These are phyloP conservation scores for Elaphurus davidianus DNA, from an alignment of 2,113 vertebrate genomes.

Conservation along the genomic window DNA sequence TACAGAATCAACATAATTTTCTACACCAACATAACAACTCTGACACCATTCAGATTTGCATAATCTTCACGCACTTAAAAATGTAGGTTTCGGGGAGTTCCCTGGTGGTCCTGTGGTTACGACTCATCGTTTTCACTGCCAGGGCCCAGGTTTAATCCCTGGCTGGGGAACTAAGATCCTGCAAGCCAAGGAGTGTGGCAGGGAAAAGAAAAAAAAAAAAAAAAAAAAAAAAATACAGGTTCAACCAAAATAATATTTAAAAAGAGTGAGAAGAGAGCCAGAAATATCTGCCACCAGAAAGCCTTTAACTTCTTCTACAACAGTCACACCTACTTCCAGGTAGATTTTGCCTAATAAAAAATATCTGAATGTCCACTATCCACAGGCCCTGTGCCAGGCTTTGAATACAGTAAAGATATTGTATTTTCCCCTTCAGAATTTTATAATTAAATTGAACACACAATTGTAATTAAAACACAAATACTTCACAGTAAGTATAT, in stretches of 20 bases:
- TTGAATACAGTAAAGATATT: neutral
- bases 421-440: constrained; percentile 12
- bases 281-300: neutral
- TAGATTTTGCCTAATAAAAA: neutral
- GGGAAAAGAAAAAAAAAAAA: neutral
- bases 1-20: neutral
- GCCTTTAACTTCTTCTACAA: neutral
- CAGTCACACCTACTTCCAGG: neutral
- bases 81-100: neutral
- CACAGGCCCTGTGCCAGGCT: neutral
- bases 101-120: neutral
- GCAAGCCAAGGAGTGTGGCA: neutral
- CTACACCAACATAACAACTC: neutral
- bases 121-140: neutral
- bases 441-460: neutral
- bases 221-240: neutral
- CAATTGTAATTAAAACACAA: constrained; percentile 29
- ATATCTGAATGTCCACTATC: neutral
- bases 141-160: neutral
- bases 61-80: constrained; percentile 2
- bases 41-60: neutral
- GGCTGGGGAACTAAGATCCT: neutral
- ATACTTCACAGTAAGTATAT: constrained; percentile 2
- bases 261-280: neutral
- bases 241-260: neutral